These are phyloP conservation scores for Muntiacus reevesi DNA, from an alignment of 2,113 vertebrate genomes.

Conservation along the genomic window DNA sequence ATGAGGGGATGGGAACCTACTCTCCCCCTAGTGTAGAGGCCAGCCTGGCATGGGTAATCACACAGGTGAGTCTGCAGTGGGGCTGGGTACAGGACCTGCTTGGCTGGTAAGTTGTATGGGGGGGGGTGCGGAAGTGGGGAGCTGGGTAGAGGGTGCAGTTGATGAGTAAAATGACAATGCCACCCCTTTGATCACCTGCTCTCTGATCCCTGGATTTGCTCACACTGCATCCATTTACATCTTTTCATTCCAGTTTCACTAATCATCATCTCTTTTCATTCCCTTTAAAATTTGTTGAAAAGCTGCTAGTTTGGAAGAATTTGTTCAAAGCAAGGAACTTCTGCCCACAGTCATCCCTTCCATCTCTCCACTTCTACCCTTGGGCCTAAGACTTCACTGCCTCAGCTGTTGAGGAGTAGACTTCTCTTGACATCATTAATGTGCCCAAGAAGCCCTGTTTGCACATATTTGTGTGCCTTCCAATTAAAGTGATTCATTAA, in stretches of 20 bases:
- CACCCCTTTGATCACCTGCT: neutral
- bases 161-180: neutral
- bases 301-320: neutral
- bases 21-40: neutral
- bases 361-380: neutral
- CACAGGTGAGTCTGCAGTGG: neutral
- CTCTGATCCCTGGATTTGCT: neutral
- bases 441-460: neutral
- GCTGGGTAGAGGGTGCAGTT: too few species aligned
- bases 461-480: neutral
- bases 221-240: neutral
- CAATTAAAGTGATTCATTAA: constrained; percentile 10
- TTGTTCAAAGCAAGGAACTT: neutral
- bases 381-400: neutral
- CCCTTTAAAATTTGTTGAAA: neutral
- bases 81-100: neutral
- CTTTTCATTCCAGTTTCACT: neutral
- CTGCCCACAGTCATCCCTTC: neutral
- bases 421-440: neutral
- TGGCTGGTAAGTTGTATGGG: neutral
- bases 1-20: neutral
- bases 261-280: neutral
- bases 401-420: neutral
- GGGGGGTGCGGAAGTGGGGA: accelerated
- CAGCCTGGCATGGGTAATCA: neutral